phyloP scores from a whole-genome alignment of 1,140 invertebrate genomes.

The Phortica variegata region DNA sequence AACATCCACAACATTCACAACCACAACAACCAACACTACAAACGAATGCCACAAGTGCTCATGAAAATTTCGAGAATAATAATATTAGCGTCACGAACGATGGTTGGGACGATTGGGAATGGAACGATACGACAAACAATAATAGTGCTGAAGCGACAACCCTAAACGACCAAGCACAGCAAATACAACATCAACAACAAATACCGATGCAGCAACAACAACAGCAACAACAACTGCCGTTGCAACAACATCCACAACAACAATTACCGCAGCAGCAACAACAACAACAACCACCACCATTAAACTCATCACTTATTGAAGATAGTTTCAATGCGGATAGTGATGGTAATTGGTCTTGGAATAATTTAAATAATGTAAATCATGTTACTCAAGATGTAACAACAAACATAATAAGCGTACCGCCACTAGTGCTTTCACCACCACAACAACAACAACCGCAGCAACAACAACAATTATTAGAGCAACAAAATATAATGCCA shows the following conservation, averaged over 20 bases:
- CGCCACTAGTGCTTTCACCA: not conserved
- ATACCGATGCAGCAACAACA: conserved; percentile 8
- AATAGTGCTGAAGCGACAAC: not conserved
- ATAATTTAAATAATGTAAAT: not conserved
- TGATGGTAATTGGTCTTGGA: conserved; percentile 57
- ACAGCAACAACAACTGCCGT: conserved; percentile 9
- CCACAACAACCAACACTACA: conserved; percentile 14
- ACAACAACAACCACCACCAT: conserved; percentile 16
- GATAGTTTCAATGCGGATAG: conserved; percentile 53
- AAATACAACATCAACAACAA: conserved; percentile 10
- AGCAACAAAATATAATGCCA: not conserved
- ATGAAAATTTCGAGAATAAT: conserved; percentile 34
- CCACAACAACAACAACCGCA: not conserved
- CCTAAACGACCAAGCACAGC: not conserved
- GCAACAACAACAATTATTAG: not conserved
- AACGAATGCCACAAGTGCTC: not conserved
- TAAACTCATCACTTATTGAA: conserved; percentile 19
- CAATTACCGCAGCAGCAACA: conserved; percentile 14
- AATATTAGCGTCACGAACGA: conserved; percentile 30
- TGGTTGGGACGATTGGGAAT: conserved; percentile 56
- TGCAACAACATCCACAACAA: conserved; percentile 8
- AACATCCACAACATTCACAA: conserved; percentile 15
- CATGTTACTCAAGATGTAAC: not conserved
- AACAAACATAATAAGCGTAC: not conserved
- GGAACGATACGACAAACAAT: conserved; percentile 38